Evolutionary conservation across 1,140 invertebrate species (phyloP), one percentile per base, ranked within the genome.

Genomic region (Hylyphantes graminicola): DNA sequence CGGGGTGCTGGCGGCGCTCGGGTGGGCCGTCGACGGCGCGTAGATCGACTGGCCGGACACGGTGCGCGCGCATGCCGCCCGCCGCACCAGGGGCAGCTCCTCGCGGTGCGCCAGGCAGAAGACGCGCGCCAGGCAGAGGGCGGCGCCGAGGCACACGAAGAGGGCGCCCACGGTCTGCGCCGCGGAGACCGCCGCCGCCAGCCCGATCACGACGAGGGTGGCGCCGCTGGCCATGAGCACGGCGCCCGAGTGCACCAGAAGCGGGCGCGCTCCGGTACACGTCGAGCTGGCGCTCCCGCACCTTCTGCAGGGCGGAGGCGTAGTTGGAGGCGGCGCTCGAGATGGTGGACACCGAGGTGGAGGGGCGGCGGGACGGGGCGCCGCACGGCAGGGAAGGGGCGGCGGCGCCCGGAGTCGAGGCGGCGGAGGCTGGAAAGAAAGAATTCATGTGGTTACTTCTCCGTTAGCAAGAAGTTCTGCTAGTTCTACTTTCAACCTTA

Each of bases 141-240:
- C 73, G 17, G 72, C 19, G 13, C 87, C 87, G 17, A 87, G 59
- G 53, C 68, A 85, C 72, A 87, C 75, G 59, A 87, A 87, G 0
- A 87, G 67, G 61, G 86, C 51, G 12, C 87, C 87, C 12, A 87
- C 75, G 17, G 86, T 86, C 61, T 86, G 87, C 11, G 85, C 75
- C 3, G 86, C n/a, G 15, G 65, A 19, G 13, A 73, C 73, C 9
- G 61, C 48, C 8, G 78, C 67, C n/a, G 55, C 86, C 61, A 87
- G 65, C 7, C 87, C 87, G 48, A 87, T 87, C 53, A 87, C 70
- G 19, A 87, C 77, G 4, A 86, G 72, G 12, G 80, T 65, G 19
- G 87, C 76, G n/a, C 87, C 87, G 50, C 85, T 85, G 15, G 82
- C 84, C 17, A 86, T 48, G 17, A 85, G 76, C 15, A 86, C 78